phyloP scores from a whole-genome alignment of 2,888 invertebrate species.

The Kryphioiulus occultus region DNA sequence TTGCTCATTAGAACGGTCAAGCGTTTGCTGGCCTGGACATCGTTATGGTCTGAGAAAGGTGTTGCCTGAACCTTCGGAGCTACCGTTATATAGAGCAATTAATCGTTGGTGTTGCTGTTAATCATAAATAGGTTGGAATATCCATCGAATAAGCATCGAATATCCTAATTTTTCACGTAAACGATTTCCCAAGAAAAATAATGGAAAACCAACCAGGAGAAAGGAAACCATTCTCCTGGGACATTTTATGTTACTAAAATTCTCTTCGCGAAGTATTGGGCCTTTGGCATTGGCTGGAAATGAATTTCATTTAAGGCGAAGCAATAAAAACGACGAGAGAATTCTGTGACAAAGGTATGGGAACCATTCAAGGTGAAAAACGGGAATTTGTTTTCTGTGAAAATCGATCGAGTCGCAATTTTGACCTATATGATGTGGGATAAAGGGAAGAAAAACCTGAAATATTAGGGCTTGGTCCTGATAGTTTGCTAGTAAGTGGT shows the following conservation, averaged over 20 bases:
- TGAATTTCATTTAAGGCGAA: not conserved
- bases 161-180: not conserved
- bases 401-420: too few species aligned
- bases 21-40: too few species aligned
- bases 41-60: not conserved
- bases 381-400: not conserved
- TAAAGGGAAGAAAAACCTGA: too few species aligned
- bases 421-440: too few species aligned
- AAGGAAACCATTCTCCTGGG: not conserved
- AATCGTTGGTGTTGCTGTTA: not conserved
- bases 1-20: not conserved
- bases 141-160: not conserved
- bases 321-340: not conserved
- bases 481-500: too few species aligned
- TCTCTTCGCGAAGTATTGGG: not conserved
- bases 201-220: not conserved
- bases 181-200: not conserved
- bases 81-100: not conserved
- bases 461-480: too few species aligned
- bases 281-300: not conserved
- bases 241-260: not conserved
- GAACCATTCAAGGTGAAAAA: not conserved
- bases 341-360: not conserved
- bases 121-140: not conserved
- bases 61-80: not conserved